Evolutionary conservation across 1,140 invertebrate species (phyloP), one percentile per base, ranked within the genome.

Genomic region (Lordiphosa stackelbergi): DNA sequence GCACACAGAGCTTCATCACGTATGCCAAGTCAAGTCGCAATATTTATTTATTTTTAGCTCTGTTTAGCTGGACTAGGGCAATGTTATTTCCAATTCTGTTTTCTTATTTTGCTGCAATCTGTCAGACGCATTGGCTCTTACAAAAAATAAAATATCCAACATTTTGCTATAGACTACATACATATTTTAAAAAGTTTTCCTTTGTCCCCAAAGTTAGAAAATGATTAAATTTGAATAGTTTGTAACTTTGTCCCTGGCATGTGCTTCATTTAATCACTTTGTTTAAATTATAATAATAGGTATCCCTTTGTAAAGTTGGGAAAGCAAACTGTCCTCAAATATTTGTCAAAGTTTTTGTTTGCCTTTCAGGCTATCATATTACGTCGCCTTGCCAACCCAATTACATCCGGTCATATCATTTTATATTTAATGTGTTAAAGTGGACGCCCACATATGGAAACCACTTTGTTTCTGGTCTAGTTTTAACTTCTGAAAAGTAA

Each of bases 1-100:
- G 31, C 42, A 56, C 51, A 62, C 46, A 74, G 60, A 24, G 69
- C 58, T 53, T 53, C 69, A 72, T 83, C 77, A 81, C 72, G 77
- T 81, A 81, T 75, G 72, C 47, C 61, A 54, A 53, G 58, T 74
- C 56, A 49, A 58, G 65, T 58, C 53, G 69, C 57, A 69, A 61
- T 71, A 54, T 62, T 65, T 75, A 47, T 73, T 56, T 69, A 69
- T 73, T 70, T 70, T 74, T 70, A 59, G 66, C 66, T 45, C 47
- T n/a, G 31, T 28, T 43, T 19, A 49, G 10, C 45, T 46, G 58
- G 66, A 69, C 66, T 47, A 47, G 58, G 51, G 45, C 66, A 52
- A 42, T 10, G 28, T 31, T 19, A 45, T 43, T 62, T 53, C 48
- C 16, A 47, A 53, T 70, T 45, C 68, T 71, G 68, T 68, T 71